phyloP scores from a whole-genome alignment of 2,113 vertebrate genomes.

The Lagenorhynchus albirostris region DNA sequence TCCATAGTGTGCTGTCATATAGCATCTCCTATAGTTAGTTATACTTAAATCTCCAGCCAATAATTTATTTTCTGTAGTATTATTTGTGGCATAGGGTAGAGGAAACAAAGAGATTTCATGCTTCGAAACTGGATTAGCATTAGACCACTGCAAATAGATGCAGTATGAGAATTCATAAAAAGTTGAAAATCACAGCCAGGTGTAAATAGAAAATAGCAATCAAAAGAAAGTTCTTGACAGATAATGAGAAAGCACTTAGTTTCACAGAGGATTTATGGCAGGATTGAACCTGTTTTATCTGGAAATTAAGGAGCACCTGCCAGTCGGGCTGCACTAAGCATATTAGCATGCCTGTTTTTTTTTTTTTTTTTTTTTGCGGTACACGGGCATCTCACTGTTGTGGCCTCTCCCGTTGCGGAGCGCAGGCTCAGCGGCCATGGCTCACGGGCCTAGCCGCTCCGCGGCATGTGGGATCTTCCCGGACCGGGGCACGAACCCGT shows the following conservation, averaged over 20 bases:
- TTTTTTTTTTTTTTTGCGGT: not conserved
- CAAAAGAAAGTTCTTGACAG: not conserved
- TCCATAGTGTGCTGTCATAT: not conserved
- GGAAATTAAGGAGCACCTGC: not conserved
- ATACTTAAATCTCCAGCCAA: not conserved
- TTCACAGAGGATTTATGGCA: not conserved
- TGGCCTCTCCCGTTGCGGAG: no score
- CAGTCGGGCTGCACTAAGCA: not conserved
- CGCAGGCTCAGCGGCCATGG: no score
- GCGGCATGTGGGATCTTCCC: no score
- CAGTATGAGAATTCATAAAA: not conserved
- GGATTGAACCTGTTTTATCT: not conserved
- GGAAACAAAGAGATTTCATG: not conserved
- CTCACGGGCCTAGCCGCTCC: no score
- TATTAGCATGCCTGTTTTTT: not conserved
- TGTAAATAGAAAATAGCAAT: not conserved
- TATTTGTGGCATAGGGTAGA: not conserved
- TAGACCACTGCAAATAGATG: not conserved
- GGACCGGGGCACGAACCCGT: no score
- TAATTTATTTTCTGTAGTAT: not conserved
- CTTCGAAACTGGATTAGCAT: not conserved
- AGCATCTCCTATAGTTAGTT: not conserved
- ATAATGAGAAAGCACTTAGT: not conserved
- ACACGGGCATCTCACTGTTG: no score
- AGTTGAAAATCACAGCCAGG: not conserved